Conservation (phyloP, 2,797 vertebrate species). For the Takifugu rubripes region DNA sequence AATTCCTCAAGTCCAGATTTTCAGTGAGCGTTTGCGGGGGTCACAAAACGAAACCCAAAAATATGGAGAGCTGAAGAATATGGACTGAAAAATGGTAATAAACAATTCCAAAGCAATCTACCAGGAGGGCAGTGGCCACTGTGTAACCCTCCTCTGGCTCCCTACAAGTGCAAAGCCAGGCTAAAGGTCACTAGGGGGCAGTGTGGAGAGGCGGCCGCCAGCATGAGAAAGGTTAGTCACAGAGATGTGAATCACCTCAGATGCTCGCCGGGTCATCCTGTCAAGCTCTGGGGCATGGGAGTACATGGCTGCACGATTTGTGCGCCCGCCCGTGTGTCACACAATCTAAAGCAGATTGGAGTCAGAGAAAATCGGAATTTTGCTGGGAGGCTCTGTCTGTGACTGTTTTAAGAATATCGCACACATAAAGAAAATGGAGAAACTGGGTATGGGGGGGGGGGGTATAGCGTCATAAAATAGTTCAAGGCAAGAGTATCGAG, state of each 20-base stretch:
- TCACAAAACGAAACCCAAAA: too few relatives aligned
- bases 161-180: slow-evolving; percentile 10
- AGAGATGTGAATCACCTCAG: slow-evolving; percentile 36
- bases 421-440: neutral
- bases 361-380: slow-evolving; percentile 6
- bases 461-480: neutral
- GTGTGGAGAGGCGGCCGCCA: slow-evolving; percentile 8
- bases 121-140: neutral
- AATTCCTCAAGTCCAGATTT: too few relatives aligned
- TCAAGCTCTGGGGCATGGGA: slow-evolving; percentile 26
- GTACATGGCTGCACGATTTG: slow-evolving; percentile 28
- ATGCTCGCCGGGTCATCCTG: slow-evolving; percentile 24
- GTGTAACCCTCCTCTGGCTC: neutral
- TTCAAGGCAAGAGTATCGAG: neutral
- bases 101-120: too few relatives aligned
- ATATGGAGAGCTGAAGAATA: too few relatives aligned
- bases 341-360: neutral
- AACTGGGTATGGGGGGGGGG: neutral
- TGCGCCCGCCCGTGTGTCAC: slow-evolving; percentile 23
- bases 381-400: slow-evolving; percentile 8
- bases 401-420: slow-evolving; percentile 7
- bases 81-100: too few relatives aligned
- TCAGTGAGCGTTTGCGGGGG: too few relatives aligned
- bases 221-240: slow-evolving; percentile 20
- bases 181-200: slow-evolving; percentile 17